These are phyloP conservation scores for Ceratina japonica DNA, from an alignment of 1,140 invertebrate genomes.

Conservation along the genomic window DNA sequence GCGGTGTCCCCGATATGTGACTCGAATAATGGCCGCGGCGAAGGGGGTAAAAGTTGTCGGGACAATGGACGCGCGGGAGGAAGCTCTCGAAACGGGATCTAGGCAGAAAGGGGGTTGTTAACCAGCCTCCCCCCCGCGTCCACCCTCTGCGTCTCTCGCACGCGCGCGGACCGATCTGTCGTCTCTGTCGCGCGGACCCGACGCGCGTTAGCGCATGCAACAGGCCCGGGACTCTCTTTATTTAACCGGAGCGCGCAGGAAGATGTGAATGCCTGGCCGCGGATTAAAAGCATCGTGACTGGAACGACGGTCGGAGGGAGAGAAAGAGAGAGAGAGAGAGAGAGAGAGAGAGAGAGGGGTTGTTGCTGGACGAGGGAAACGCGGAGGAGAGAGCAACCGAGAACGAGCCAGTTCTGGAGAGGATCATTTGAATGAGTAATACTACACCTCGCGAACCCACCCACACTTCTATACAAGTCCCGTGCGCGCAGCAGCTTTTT, in stretches of 20 bases:
- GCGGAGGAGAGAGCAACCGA: slow-evolving; percentile 34
- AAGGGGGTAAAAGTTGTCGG: slow-evolving; percentile 51
- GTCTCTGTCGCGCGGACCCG: slow-evolving; percentile 16
- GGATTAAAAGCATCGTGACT: slow-evolving; percentile 74
- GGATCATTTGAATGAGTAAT: slow-evolving; percentile 81
- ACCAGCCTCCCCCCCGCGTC: slow-evolving; percentile 11
- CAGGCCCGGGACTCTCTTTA: slow-evolving; percentile 67
- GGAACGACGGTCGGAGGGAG: slow-evolving; percentile 5
- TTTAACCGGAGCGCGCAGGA: slow-evolving; percentile 69
- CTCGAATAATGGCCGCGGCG: slow-evolving; percentile 58
- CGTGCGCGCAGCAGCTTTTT: slow-evolving; percentile 75
- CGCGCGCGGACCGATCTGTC: slow-evolving; percentile 26
- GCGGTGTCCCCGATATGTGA: slow-evolving; percentile 60
- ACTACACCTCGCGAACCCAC: slow-evolving; percentile 79
- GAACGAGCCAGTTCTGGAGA: slow-evolving; percentile 60
- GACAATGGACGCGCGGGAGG: slow-evolving; percentile 54
- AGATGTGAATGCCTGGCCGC: slow-evolving; percentile 74
- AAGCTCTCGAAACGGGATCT: slow-evolving; percentile 66
- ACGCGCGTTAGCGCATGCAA: slow-evolving; percentile 61
- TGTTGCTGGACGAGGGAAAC: slow-evolving; percentile 48
- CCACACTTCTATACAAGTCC: slow-evolving; percentile 74
- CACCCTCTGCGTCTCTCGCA: neutral
- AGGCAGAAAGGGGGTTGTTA: slow-evolving; percentile 60
- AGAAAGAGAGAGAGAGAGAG: neutral
- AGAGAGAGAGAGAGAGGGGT: slow-evolving; percentile 41